Evolutionary conservation across 2,888 invertebrate species (phyloP).

Genomic region (Tenthredo livida): DNA sequence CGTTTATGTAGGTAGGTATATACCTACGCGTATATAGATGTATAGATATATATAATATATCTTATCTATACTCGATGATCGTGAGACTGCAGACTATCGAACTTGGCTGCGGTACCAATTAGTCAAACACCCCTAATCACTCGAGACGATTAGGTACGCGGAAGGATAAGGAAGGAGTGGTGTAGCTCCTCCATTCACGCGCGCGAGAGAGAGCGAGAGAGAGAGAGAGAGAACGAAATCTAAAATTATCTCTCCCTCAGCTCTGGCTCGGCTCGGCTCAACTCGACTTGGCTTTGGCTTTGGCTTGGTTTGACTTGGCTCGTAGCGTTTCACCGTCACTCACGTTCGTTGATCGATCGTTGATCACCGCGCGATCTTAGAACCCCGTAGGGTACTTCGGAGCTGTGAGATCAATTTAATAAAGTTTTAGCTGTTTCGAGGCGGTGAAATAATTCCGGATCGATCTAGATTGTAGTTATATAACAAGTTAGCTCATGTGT

Average conservation of each 20-base stretch:
- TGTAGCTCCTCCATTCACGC: background rate
- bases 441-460: constrained; percentile 32
- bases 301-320: background rate
- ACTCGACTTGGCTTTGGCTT: background rate
- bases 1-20: background rate
- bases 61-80: background rate
- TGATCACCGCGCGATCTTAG: constrained; percentile 32
- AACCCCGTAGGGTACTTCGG: constrained; percentile 10
- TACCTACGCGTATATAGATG: background rate
- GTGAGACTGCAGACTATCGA: constrained; percentile 26
- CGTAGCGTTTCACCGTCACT: background rate
- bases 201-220: constrained; percentile 9
- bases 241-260: constrained; percentile 42
- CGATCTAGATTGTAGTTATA: background rate
- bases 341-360: constrained; percentile 46
- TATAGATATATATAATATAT: too few species aligned
- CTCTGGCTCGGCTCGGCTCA: background rate
- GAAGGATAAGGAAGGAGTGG: background rate
- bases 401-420: constrained; percentile 39
- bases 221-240: constrained; percentile 21
- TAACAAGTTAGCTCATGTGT: constrained; percentile 2
- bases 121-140: constrained; percentile 51
- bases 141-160: constrained; percentile 33
- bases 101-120: constrained; percentile 42
- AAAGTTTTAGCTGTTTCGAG: constrained; percentile 8